Evolutionary conservation across 2,888 invertebrate genomes (phyloP).

Genomic region (Amphipyra tragopoginis): DNA sequence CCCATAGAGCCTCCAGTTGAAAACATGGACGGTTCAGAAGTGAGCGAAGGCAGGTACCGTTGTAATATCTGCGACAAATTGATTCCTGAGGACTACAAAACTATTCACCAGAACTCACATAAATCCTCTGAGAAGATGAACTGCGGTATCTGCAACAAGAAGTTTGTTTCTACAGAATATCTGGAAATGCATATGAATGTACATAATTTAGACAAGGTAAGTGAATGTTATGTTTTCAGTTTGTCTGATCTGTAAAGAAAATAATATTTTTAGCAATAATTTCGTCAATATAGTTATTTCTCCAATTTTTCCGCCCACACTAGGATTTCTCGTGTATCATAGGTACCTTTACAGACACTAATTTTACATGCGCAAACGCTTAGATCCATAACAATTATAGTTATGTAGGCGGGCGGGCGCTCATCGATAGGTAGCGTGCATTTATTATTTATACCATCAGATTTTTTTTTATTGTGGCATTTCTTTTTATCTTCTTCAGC

Average conservation of each 20-base stretch:
- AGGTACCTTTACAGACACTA: no score
- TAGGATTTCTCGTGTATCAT: no score
- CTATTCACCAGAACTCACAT: slow-evolving; percentile 93
- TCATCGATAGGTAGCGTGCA: no score
- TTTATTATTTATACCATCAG: no score
- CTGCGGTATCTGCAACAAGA: slow-evolving; percentile 93
- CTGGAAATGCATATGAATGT: slow-evolving; percentile 93
- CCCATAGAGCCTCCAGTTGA: slow-evolving; percentile 86
- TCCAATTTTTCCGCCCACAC: no score
- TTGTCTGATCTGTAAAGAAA: neutral
- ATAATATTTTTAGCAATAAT: no score
- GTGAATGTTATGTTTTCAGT: slow-evolving; percentile 6
- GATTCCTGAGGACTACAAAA: slow-evolving; percentile 82
- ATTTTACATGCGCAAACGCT: no score
- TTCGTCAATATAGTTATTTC: no score
- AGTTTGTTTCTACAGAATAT: slow-evolving; percentile 91
- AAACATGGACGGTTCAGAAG: slow-evolving; percentile 68
- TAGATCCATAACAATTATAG: no score
- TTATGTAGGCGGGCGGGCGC: no score
- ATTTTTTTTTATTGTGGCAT: no score
- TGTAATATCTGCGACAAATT: slow-evolving; percentile 88
- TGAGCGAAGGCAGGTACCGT: slow-evolving; percentile 74
- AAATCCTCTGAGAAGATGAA: slow-evolving; percentile 89
- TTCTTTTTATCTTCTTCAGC: no score
- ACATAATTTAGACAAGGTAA: slow-evolving; percentile 90